phyloP scores from a whole-genome alignment of 2,797 vertebrate genomes.

The Meriones psammophilus region DNA sequence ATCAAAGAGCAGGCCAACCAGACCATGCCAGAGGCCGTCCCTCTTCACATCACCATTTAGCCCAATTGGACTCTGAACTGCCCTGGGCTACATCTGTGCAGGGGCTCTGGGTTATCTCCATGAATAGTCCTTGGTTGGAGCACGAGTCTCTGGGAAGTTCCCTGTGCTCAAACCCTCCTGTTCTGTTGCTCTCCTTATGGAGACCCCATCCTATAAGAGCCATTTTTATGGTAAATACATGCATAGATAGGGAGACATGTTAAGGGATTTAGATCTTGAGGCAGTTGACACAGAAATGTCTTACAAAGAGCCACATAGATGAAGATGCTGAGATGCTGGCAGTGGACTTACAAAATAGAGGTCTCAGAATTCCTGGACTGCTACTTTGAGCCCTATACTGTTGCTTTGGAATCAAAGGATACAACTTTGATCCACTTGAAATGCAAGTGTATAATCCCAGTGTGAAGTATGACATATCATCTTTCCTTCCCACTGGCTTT shows the following conservation, averaged over 20 bases:
- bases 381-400: too few relatives aligned
- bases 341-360: not conserved
- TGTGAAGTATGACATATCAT: not conserved
- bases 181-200: too few relatives aligned
- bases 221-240: not conserved
- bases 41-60: too few relatives aligned
- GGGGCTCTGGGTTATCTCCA: too few relatives aligned
- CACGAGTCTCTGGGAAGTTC: too few relatives aligned
- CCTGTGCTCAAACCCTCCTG: too few relatives aligned
- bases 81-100: too few relatives aligned
- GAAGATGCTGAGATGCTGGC: not conserved
- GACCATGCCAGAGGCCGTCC: too few relatives aligned
- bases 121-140: too few relatives aligned
- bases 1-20: too few relatives aligned
- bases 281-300: not conserved
- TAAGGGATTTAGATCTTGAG: not conserved
- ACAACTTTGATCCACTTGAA: not conserved
- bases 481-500: not conserved
- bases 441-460: not conserved
- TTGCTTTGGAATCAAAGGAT: not conserved
- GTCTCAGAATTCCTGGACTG: not conserved
- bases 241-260: not conserved
- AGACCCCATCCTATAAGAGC: too few relatives aligned
- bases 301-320: not conserved
- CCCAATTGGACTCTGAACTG: too few relatives aligned